phyloP scores from a whole-genome alignment of 2,797 vertebrate species.

The Platalea minor region DNA sequence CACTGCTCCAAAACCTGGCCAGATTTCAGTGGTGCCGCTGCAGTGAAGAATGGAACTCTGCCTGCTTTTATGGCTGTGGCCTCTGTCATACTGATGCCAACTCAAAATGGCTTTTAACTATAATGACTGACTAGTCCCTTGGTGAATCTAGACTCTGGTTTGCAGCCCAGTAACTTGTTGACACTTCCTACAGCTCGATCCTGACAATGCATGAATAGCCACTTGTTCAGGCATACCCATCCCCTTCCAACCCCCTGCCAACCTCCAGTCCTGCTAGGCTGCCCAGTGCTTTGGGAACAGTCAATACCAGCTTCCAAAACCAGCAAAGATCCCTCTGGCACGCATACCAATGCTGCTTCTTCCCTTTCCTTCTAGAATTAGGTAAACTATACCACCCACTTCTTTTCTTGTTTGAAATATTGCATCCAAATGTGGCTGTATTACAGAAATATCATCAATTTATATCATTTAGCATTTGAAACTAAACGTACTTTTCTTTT shows the following conservation, averaged over 20 bases:
- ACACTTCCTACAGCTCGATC: background rate
- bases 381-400: background rate
- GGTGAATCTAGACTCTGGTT: background rate
- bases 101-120: slow-evolving; percentile 19
- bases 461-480: background rate
- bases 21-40: background rate
- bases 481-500: background rate
- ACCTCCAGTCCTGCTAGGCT: background rate
- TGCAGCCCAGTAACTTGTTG: background rate
- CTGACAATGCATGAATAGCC: background rate
- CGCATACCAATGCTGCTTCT: background rate
- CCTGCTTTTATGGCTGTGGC: background rate
- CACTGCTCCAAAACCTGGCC: background rate
- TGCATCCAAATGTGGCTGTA: background rate
- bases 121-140: background rate
- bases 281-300: background rate
- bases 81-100: background rate
- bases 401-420: background rate
- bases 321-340: background rate
- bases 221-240: background rate
- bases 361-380: background rate
- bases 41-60: fast-evolving
- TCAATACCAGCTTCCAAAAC: background rate
- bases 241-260: background rate
- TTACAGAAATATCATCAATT: background rate